Evolutionary conservation across 1,140 invertebrate species (phyloP), one percentile per base, ranked within the genome.

Genomic region (Euborellia annulipes): DNA sequence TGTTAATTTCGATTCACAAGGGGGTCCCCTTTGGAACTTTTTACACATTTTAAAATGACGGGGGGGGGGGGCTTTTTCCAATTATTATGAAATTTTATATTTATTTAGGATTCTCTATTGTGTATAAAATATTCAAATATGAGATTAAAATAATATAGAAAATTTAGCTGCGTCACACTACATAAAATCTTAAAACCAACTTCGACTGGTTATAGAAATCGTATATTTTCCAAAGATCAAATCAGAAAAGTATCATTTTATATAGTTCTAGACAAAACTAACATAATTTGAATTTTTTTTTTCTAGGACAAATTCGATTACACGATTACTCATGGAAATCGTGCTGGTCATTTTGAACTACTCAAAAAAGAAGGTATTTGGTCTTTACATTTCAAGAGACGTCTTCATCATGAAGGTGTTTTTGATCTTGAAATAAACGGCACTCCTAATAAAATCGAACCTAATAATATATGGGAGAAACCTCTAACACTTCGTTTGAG

Each of bases 311-410:
- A 76, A 43, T 71, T 80, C 52, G 65, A 70, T 22, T 85, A 84
- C 57, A 62, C 57, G 30, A 79, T 85, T 30, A 62, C 66, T 0
- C 65, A 65, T 39, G 78, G 79, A 34, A 80, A 82, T 57, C 71
- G 79, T 43, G 60, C 67, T 1, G 66, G 68, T n/a, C 61, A 72
- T 19, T 82, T 84, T 55, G 70, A 78, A 48, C 66, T 84, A 50
- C 59, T 69, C n/a, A 66, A 72, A 43, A 72, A 71, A 40, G 67
- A 73, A 45, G 76, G 73, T 13, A 63, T 81, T 2, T 76, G 72
- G 66, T 66, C 70, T 2, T 55, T 81, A 3, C 75, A 78, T 53
- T 79, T 79, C 61, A 64, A 62, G 21, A 63, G 63, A 45, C 65
- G 73, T 40, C 55, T 79, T 2, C 70, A 72, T 52, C 55, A 62